A percentile compares a stretch with the other conserved stretches of the same genome.
phyloP scores from a whole-genome alignment of 2,888 invertebrate species.

The Salpingus planirostris region DNA sequence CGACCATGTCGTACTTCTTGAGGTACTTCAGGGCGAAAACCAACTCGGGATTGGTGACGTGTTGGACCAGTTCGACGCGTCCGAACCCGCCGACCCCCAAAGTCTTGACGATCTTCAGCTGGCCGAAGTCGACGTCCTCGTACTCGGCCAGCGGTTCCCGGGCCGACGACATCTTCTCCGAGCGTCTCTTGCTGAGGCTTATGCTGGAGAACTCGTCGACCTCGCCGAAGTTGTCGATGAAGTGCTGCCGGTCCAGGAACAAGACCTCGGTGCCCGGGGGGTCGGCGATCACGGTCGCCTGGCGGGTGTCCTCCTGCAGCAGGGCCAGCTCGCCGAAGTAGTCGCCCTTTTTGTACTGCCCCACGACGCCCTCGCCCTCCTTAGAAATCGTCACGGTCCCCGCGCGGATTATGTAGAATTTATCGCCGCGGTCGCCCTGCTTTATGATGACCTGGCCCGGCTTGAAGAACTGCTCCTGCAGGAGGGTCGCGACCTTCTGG shows the following conservation, averaged over 20 bases:
- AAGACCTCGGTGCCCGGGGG: constrained; percentile 70
- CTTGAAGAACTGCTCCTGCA: constrained; percentile 79
- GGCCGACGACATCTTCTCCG: constrained; percentile 13
- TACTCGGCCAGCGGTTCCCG: constrained; percentile 42
- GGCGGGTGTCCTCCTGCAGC: constrained; percentile 61
- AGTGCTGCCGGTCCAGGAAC: constrained; percentile 67
- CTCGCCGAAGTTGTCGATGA: constrained; percentile 76
- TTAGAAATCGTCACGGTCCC: constrained; percentile 71
- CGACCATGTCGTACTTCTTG: constrained; percentile 81
- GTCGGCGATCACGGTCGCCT: constrained; percentile 83
- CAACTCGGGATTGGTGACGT: constrained; percentile 43
- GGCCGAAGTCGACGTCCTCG: constrained; percentile 60
- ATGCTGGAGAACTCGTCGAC: constrained; percentile 52
- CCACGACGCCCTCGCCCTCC: constrained; percentile 49
- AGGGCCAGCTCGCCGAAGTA: constrained; percentile 86
- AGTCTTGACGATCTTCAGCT: constrained; percentile 74
- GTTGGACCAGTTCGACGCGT: constrained; percentile 39
- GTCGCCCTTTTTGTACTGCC: constrained; percentile 52
- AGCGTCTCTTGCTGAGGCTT: constrained; percentile 9
- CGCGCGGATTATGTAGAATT: constrained; percentile 82
- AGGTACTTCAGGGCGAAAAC: constrained; percentile 81
- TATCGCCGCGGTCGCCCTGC: constrained; percentile 79
- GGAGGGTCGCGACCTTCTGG: constrained; percentile 73
- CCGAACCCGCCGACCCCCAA: constrained; percentile 76
- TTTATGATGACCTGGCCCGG: constrained; percentile 68